Conservation (phyloP, 2,797 vertebrate genomes). For the Falco berigora region DNA sequence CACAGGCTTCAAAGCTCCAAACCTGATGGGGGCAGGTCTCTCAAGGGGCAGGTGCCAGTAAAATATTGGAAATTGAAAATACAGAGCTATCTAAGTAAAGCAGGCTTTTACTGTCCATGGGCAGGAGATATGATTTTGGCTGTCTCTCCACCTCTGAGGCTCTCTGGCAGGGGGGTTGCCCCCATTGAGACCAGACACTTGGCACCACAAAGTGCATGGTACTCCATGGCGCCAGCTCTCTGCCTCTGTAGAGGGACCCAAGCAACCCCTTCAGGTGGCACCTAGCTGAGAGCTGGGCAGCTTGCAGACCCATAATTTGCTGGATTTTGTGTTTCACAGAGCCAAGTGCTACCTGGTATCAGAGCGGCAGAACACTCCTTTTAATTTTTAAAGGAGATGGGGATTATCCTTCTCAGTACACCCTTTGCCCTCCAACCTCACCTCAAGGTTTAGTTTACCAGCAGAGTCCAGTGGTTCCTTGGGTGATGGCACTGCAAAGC, state of each 20-base stretch:
- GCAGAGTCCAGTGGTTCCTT: not conserved
- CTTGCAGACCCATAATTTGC: not conserved
- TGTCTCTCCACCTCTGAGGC: not conserved
- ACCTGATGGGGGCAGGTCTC: not conserved
- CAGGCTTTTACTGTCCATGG: not conserved
- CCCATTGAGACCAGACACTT: not conserved
- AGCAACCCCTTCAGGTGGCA: fast-evolving
- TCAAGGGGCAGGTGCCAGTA: not conserved
- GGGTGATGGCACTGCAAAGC: not conserved
- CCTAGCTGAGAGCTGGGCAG: not conserved
- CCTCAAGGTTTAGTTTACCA: not conserved
- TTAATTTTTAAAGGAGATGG: not conserved
- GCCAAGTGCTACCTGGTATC: not conserved
- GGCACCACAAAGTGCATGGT: not conserved
- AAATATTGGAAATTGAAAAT: not conserved
- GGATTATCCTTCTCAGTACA: not conserved
- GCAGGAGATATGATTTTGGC: not conserved
- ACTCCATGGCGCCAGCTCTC: not conserved
- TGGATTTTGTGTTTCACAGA: not conserved
- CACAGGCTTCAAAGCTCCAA: not conserved
- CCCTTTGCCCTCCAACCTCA: not conserved
- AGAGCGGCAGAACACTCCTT: fast-evolving
- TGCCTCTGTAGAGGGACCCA: not conserved
- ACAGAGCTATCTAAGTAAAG: not conserved
- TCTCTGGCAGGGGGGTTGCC: not conserved